Percentiles rank a stretch among this genome's conserved stretches.
phyloP scores from a whole-genome alignment of 2,113 vertebrate species.

The Aythya baeri region DNA sequence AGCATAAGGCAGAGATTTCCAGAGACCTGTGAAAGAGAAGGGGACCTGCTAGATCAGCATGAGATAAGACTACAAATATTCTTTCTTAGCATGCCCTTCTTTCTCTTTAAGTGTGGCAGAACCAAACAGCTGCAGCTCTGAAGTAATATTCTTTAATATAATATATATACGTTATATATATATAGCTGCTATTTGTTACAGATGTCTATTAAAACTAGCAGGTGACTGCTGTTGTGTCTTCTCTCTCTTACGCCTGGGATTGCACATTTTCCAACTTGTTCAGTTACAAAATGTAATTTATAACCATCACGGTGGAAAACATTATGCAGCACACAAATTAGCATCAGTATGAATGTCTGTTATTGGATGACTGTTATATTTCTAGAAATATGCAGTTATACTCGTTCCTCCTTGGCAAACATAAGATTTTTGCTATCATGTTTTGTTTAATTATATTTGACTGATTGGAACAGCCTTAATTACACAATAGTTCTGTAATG shows the following conservation, averaged over 20 bases:
- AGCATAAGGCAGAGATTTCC: background rate
- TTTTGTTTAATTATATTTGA: background rate
- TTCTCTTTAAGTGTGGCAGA: background rate
- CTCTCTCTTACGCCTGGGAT: background rate
- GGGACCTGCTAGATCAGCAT: background rate
- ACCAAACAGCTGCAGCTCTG: background rate
- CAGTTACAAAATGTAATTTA: background rate
- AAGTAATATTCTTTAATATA: background rate
- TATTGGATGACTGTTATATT: background rate
- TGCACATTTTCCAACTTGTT: background rate
- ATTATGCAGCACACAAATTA: background rate
- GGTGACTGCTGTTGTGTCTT: background rate
- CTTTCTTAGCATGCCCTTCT: background rate
- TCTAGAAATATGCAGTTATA: background rate
- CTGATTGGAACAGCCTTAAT: background rate
- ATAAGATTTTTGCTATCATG: background rate
- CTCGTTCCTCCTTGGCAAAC: background rate
- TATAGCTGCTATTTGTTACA: background rate
- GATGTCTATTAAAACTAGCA: background rate
- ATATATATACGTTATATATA: background rate
- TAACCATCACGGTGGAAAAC: constrained; percentile 2
- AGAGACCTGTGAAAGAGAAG: background rate
- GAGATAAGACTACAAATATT: background rate
- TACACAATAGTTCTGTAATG: background rate
- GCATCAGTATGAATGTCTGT: background rate